Conservation (phyloP, 30 jellyfish, hydroid and myxozoan species). For the Morbakka virulenta region DNA sequence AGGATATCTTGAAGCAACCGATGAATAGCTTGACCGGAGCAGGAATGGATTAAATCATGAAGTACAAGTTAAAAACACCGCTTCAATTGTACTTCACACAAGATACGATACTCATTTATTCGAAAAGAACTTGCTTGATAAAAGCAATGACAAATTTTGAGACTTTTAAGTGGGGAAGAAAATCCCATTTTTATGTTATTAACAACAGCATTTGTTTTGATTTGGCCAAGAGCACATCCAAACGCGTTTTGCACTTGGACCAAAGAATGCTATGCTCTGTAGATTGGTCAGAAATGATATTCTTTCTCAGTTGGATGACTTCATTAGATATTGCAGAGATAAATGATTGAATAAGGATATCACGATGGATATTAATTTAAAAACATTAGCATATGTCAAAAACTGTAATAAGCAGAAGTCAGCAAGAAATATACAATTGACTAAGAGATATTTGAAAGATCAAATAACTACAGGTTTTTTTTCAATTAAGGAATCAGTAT, state of each 20-base stretch:
- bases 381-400: conserved; percentile 14
- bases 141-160: too few species aligned
- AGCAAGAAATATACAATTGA: conserved; percentile 4
- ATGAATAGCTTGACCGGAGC: too few species aligned
- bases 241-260: conserved; percentile 16
- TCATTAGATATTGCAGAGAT: conserved; percentile 30
- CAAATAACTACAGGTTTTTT: conserved; percentile 3
- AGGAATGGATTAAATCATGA: too few species aligned
- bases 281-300: conserved; percentile 4
- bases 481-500: conserved; percentile 30
- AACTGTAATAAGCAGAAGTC: conserved; percentile 35
- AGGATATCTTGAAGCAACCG: too few species aligned
- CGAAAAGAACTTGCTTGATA: too few species aligned
- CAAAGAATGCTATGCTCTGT: conserved; percentile 22
- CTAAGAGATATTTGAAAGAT: conserved; percentile 33
- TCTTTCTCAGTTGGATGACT: conserved; percentile 17
- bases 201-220: too few species aligned
- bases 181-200: too few species aligned
- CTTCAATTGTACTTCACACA: too few species aligned
- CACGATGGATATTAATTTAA: conserved; percentile 15
- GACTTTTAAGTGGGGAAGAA: too few species aligned
- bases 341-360: conserved; percentile 5
- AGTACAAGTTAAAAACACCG: too few species aligned
- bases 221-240: conserved; percentile 14
- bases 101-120: too few species aligned